phyloP scores from a whole-genome alignment of 2,113 vertebrate genomes.

The Callorhinus ursinus region DNA sequence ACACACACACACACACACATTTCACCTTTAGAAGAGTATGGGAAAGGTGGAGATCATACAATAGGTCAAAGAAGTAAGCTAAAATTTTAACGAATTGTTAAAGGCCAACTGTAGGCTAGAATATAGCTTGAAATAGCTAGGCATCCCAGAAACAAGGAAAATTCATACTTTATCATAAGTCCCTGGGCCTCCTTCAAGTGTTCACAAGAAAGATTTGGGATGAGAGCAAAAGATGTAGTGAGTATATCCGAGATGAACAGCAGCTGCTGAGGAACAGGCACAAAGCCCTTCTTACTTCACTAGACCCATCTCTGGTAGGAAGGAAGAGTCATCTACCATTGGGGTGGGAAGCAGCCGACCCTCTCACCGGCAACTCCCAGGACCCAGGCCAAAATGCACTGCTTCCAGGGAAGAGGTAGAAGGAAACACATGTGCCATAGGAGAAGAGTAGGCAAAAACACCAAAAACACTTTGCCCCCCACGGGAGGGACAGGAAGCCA shows the following conservation, averaged over 20 bases:
- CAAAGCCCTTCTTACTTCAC: neutral
- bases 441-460: neutral
- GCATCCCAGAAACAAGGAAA: neutral
- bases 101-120: neutral
- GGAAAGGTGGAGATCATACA: neutral
- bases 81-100: neutral
- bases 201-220: neutral
- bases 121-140: neutral
- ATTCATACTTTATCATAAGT: neutral
- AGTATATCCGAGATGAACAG: neutral
- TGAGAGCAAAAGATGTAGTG: neutral
- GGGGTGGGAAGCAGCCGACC: neutral
- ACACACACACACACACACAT: neutral
- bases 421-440: neutral
- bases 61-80: neutral
- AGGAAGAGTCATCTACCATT: neutral
- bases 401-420: neutral
- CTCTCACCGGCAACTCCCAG: neutral
- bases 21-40: neutral
- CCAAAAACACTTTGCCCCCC: neutral
- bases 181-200: neutral
- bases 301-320: neutral
- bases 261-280: neutral
- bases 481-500: neutral
- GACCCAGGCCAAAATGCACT: neutral